These are phyloP conservation scores for Rhinopithecus roxellana DNA, from an alignment of 2,113 vertebrate genomes.

Conservation along the genomic window DNA sequence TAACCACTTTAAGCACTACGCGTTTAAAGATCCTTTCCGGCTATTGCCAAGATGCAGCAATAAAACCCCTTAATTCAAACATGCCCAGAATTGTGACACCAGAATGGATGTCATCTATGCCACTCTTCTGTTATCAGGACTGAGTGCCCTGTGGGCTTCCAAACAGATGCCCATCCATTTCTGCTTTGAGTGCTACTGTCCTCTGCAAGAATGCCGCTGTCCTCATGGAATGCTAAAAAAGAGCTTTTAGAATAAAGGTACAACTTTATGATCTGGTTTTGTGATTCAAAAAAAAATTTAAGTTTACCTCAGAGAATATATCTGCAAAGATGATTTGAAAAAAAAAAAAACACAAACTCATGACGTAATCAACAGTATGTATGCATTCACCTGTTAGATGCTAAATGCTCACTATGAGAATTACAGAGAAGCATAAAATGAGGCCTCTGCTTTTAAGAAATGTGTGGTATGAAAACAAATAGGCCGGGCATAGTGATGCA, in stretches of 20 bases:
- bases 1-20: neutral
- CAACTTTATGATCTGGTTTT: neutral
- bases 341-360: neutral
- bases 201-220: neutral
- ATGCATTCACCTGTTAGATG: neutral
- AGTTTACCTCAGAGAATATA: neutral
- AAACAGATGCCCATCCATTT: neutral
- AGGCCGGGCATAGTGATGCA: neutral
- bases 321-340: neutral
- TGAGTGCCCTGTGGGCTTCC: neutral
- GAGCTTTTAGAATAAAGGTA: neutral
- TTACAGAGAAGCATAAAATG: neutral
- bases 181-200: neutral
- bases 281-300: neutral
- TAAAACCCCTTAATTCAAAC: neutral
- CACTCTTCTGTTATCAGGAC: neutral
- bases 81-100: neutral
- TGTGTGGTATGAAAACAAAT: neutral
- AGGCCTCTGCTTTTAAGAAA: neutral
- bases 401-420: neutral
- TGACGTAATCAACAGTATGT: neutral
- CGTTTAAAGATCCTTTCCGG: rapidly evolving
- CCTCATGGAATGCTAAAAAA: neutral
- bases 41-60: rapidly evolving
- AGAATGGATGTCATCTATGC: neutral